Evolutionary conservation across 1,140 invertebrate species (phyloP).

Genomic region (Sycophila sp.): DNA sequence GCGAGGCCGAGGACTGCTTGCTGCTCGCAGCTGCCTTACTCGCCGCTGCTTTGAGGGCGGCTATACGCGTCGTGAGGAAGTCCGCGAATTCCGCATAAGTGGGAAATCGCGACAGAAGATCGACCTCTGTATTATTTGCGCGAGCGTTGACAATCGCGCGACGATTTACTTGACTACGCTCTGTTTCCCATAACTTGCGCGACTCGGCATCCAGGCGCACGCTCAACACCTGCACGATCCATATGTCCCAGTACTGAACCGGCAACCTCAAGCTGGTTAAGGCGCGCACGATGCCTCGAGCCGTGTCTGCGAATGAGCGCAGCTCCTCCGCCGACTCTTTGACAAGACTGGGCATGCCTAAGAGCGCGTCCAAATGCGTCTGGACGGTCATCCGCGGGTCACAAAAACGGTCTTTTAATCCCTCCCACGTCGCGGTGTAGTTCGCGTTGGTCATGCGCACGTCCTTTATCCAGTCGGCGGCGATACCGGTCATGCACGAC

Average conservation of each 20-base stretch:
- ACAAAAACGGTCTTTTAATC: background rate
- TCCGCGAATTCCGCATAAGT: background rate
- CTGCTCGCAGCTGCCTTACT: background rate
- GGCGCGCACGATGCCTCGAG: background rate
- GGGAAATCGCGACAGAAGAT: background rate
- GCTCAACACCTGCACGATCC: background rate
- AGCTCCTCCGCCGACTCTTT: background rate
- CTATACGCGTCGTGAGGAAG: background rate
- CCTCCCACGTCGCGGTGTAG: conserved; percentile 3
- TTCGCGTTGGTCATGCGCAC: background rate
- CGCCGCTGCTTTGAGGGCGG: background rate
- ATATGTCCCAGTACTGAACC: background rate
- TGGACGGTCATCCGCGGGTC: background rate
- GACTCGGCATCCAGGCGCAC: conserved; percentile 1
- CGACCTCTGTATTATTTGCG: background rate
- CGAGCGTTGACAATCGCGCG: background rate
- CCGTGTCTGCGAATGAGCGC: background rate
- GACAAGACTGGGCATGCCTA: background rate
- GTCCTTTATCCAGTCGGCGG: conserved; percentile 23
- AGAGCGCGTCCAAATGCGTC: background rate
- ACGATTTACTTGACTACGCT: background rate
- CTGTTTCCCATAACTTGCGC: conserved; percentile 2
- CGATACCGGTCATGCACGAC: conserved; percentile 36
- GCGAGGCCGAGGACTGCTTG: background rate
- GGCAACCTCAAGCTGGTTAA: background rate